A percentile compares a stretch with the other conserved stretches of the same genome.
phyloP scores from a whole-genome alignment of 2,888 invertebrate species.

The Cataglyphis livida region DNA sequence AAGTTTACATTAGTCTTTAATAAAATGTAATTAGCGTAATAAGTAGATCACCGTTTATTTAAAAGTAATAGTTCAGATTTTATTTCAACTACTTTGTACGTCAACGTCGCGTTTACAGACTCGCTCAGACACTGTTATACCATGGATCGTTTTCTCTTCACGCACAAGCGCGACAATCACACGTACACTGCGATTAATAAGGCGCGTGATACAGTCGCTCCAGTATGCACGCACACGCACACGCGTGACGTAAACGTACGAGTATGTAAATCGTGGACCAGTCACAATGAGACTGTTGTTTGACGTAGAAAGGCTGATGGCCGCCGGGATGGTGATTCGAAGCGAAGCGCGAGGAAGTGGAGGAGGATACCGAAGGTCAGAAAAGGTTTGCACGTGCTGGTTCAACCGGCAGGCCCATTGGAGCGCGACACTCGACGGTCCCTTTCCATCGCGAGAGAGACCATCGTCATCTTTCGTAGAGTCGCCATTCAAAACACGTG shows the following conservation, averaged over 20 bases:
- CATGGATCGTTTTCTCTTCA: conserved; percentile 12
- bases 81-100: conserved; percentile 3
- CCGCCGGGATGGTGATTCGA: conserved; percentile 59
- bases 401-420: conserved; percentile 50
- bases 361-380: conserved; percentile 69
- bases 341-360: conserved; percentile 53
- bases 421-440: conserved; percentile 66
- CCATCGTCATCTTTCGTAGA: conserved; percentile 62
- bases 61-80: background rate
- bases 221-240: conserved; percentile 1
- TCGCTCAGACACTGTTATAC: background rate
- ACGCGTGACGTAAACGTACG: conserved; percentile 25
- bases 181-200: conserved; percentile 44
- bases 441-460: conserved; percentile 51
- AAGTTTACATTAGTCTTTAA: background rate
- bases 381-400: conserved; percentile 73
- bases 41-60: background rate
- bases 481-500: conserved; percentile 78
- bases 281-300: conserved; percentile 78
- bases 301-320: conserved; percentile 69
- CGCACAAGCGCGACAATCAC: conserved; percentile 6
- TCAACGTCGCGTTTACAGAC: background rate
- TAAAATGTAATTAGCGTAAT: background rate
- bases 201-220: conserved; percentile 26
- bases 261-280: conserved; percentile 59